These are phyloP conservation scores for Troides helena DNA, from an alignment of 2,888 invertebrate genomes.

Conservation along the genomic window DNA sequence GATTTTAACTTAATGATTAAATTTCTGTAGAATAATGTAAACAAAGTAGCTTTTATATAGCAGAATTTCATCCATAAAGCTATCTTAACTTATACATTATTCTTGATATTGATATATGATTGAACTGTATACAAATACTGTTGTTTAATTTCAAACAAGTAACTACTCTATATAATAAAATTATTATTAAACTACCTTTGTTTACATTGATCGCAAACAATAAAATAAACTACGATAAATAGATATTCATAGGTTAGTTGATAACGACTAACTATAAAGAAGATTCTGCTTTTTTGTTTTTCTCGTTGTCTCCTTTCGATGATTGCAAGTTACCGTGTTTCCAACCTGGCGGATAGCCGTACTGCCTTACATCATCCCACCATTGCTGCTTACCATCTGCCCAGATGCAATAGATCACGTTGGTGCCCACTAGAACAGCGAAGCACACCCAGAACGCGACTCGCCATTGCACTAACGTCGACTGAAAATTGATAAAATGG, in stretches of 20 bases:
- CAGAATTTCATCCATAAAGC: too few relatives aligned
- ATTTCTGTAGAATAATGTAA: conserved; percentile 1
- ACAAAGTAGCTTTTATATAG: conserved; percentile 10
- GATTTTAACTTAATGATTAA: conserved; percentile 21
- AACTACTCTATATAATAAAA: neutral
- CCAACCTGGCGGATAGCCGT: conserved; percentile 69
- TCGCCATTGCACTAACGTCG: conserved; percentile 83
- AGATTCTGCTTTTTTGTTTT: conserved; percentile 60
- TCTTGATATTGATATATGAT: neutral
- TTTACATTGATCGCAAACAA: neutral
- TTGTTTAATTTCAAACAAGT: neutral
- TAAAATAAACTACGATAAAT: neutral
- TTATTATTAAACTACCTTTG: conserved; percentile 2
- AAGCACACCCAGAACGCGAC: conserved; percentile 87
- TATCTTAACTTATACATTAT: neutral
- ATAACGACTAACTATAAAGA: conserved; percentile 31
- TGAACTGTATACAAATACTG: neutral
- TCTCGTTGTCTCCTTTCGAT: conserved; percentile 59
- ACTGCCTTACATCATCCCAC: conserved; percentile 84
- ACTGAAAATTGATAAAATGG: conserved; percentile 61
- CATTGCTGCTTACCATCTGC: conserved; percentile 86
- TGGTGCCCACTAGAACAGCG: conserved; percentile 82
- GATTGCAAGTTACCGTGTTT: conserved; percentile 63
- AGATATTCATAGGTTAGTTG: neutral
- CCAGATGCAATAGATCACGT: conserved; percentile 82